Evolutionary conservation across 2,888 invertebrate species (phyloP), one percentile per base, ranked within the genome.

Genomic region (Plutella xylostella): DNA sequence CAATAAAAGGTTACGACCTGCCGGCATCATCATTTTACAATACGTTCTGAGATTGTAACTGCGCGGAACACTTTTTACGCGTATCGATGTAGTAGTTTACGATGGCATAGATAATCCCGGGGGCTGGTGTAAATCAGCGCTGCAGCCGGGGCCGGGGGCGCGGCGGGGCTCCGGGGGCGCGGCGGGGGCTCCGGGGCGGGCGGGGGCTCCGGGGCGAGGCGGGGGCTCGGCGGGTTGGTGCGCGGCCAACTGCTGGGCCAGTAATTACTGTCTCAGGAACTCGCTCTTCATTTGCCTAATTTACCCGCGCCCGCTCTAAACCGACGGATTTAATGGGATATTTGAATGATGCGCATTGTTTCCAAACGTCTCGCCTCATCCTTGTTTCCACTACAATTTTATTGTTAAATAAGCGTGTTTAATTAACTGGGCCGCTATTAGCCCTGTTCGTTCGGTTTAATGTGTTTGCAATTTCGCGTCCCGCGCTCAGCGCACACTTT

Each of bases 281-380:
- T 59, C 61, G 61, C 67, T 78, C 79, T 78, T 79, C 78, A 83
- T 82, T 82, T 78, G 76, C 76, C 74, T 79, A 80, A 83, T 82
- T 78, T 74, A 69, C 72, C 69, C 69, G 59, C 31, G 68, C 63
- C 66, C 66, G 65, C 58, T 61, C 71, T 74, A 74, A 77, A 76
- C 76, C 75, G 70, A 61, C 59, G 68, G 65, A 67, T 74, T 77
- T 76, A 82, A 78, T 78, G 72, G 76, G 66, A 69, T 71, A 72
- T 76, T 69, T 70, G 74, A 77, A 76, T 71, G 73, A 77, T 68
- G 68, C 65, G 71, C 73, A 76, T 77, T 77, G 74, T 77, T 76
- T 72, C 67, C 65, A 66, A 69, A 65, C 64, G 69, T 64, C 67
- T 70, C 61, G 63, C 62, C 65, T 68, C 69, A 67, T 64, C 56